Percentiles rank a stretch among this genome's conserved stretches.
Evolutionary conservation across 1,140 invertebrate genomes (phyloP).

Genomic region (Ooceraea biroi): DNA sequence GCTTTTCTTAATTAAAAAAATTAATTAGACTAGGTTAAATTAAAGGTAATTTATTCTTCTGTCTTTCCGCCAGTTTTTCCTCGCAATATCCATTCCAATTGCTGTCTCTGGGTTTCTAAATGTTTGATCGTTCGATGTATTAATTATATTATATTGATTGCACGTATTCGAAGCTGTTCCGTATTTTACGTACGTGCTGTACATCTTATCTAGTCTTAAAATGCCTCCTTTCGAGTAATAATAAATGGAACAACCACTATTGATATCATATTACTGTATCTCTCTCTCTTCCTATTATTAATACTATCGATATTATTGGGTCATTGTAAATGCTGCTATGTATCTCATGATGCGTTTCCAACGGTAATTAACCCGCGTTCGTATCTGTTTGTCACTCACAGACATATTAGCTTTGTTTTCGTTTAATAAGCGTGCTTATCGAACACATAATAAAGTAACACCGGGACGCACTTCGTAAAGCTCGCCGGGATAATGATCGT

Average conservation of each 20-base stretch:
- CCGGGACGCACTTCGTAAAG: neutral
- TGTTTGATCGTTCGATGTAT: too few relatives aligned
- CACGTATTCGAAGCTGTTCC: too few relatives aligned
- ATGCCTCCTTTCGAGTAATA: too few relatives aligned
- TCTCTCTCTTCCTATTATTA: slow-evolving; percentile 13
- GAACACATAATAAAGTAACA: slow-evolving; percentile 28
- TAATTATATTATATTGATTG: too few relatives aligned
- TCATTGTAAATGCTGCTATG: neutral
- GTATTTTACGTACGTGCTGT: too few relatives aligned
- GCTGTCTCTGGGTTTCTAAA: too few relatives aligned
- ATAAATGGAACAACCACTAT: neutral
- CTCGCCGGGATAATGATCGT: slow-evolving; percentile 20
- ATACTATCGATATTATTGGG: slow-evolving; percentile 13
- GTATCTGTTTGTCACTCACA: neutral
- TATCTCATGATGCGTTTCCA: neutral
- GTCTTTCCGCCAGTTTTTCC: too few relatives aligned
- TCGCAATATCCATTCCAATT: too few relatives aligned
- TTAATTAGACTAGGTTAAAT: too few relatives aligned
- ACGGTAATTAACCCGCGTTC: slow-evolving; percentile 24
- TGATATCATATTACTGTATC: neutral
- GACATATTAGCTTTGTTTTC: slow-evolving; percentile 24
- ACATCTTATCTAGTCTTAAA: too few relatives aligned
- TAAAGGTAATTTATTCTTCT: too few relatives aligned
- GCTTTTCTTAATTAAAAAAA: too few relatives aligned
- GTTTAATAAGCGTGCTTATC: slow-evolving; percentile 46